Conservation (phyloP, 2,113 vertebrate species). For the Lagopus leucura region DNA sequence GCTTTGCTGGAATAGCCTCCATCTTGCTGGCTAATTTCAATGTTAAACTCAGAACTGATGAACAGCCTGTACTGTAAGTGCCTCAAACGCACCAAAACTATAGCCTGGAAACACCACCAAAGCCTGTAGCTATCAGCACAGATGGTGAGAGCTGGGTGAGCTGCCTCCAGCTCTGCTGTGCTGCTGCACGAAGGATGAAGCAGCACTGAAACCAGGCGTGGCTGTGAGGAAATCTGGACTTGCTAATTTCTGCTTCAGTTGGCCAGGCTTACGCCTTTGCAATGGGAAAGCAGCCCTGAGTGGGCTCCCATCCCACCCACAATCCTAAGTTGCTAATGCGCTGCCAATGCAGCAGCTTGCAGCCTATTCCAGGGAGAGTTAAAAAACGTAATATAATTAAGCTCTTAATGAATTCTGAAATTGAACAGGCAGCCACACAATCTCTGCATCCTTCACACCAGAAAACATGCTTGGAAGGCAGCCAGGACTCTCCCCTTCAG, state of each 20-base stretch:
- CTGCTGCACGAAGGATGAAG: not conserved
- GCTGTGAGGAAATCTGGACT: not conserved
- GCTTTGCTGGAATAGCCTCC: not conserved
- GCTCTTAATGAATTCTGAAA: constrained; percentile 59
- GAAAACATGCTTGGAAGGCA: constrained; percentile 1
- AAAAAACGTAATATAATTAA: constrained; percentile 30
- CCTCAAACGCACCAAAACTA: not conserved
- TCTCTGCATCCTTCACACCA: not conserved
- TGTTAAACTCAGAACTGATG: not conserved
- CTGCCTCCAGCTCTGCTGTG: constrained; percentile 21
- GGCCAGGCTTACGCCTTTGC: not conserved
- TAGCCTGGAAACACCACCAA: not conserved
- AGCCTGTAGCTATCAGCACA: not conserved
- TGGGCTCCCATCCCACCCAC: constrained; percentile 39
- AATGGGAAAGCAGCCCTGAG: constrained; percentile 11
- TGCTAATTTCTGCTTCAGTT: not conserved
- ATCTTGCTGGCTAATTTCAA: fast-evolving
- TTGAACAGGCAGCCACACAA: constrained; percentile 44
- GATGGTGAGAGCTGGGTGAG: not conserved
- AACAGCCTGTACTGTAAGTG: not conserved
- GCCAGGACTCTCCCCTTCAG: constrained; percentile 13
- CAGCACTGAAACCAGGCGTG: not conserved
- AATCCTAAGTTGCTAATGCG: not conserved
- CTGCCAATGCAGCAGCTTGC: constrained; percentile 38
- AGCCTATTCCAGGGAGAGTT: not conserved